Evolutionary conservation across 2,888 invertebrate genomes (phyloP), one percentile per base, ranked within the genome.

Genomic region (Cryptops parisi): DNA sequence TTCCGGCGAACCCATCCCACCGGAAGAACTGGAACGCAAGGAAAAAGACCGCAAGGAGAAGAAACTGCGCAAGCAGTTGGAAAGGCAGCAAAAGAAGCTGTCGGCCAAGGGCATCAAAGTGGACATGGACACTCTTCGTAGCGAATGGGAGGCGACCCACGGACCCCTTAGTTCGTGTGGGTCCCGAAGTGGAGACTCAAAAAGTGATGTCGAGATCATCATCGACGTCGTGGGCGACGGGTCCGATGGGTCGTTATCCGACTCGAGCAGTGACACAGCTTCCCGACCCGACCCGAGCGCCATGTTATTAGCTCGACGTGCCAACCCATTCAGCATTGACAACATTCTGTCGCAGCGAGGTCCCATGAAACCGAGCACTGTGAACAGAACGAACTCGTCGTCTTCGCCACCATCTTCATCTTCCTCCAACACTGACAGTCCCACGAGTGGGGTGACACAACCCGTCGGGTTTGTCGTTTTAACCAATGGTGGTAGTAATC

Each of bases 1-100:
- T 72, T 89, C 88, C 60, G 96, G 96, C 5, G 94, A 94, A 65
- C 96, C 96, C 19, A 93, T 96, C 65, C 91, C 93, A 26, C 88
- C 88, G 12, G 90, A 58, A 41, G 57, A 55, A 46, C 51, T 55
- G 53, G 57, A 55, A 23, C 60, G 64, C 25, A 60, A 67, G 47
- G 72, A 72, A 55, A 57, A 62, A 39, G 68, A 70, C 47, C 61
- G 68, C 40, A 43, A 62, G 50, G 69, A 70, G 55, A 68, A 65
- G 60, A 71, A 94, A 73, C 74, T 90, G 66, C 80, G 86, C 65
- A 94, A 94, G 72, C 86, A 88, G 58, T 76, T 91, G 62, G 90
- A 91, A 68, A 76, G 90, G 53, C 90, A 90, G 71, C 93, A 93
- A 62, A 77, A 90, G 61, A 93, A 94, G 68, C 76, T 94, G 56